Evolutionary conservation across 2,797 vertebrate genomes (phyloP).

Genomic region (Centroberyx gerrardi): DNA sequence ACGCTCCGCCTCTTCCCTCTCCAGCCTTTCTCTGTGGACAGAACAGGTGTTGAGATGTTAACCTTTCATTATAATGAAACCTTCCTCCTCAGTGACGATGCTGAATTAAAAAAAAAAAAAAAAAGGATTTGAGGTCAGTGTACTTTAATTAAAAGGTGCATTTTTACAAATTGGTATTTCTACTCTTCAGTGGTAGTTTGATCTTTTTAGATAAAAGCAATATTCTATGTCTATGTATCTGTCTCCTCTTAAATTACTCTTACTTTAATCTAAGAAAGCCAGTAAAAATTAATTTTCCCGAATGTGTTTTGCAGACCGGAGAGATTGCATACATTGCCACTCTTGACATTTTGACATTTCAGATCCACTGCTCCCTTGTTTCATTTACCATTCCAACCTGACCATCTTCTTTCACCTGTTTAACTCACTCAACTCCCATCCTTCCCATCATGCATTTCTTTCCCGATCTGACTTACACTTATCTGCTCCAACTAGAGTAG

Average conservation of each 20-base stretch:
- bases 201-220: background rate
- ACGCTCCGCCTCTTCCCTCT: slow-evolving; percentile 86
- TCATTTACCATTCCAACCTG: background rate
- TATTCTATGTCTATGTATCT: background rate
- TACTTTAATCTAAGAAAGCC: background rate
- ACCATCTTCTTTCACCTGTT: background rate
- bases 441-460: background rate
- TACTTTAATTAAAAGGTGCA: slow-evolving; percentile 1
- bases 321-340: background rate
- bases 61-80: slow-evolving; percentile 11
- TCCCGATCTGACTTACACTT: background rate
- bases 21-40: slow-evolving; percentile 82
- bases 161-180: slow-evolving; percentile 9
- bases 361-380: background rate
- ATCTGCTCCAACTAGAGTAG: no score
- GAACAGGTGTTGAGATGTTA: slow-evolving; percentile 4
- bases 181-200: background rate
- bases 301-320: background rate
- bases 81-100: background rate
- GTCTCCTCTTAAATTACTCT: background rate
- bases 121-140: slow-evolving; percentile 5
- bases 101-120: background rate
- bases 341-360: background rate
- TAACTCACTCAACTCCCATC: background rate
- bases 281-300: background rate